These are phyloP conservation scores for Sakesphorus luctuosus DNA, from an alignment of 2,113 vertebrate species.

Conservation along the genomic window DNA sequence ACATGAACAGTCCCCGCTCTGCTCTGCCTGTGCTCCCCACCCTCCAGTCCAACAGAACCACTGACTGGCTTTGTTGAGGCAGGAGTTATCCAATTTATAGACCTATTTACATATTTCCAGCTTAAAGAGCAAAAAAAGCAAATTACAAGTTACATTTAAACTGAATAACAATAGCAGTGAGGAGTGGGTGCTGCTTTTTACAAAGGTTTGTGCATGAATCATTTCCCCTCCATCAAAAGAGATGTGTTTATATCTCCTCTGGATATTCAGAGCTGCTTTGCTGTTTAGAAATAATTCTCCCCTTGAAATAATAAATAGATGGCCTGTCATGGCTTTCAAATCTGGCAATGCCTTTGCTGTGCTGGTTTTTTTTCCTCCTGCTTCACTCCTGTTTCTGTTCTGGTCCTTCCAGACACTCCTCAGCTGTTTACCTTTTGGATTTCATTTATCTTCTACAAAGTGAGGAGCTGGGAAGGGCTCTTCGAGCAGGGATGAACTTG, in stretches of 20 bases:
- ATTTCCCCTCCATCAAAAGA: conserved; percentile 19
- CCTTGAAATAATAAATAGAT: background rate
- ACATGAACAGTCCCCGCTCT: background rate
- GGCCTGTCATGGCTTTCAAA: background rate
- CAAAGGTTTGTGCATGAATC: conserved; percentile 17
- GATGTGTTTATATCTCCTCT: background rate
- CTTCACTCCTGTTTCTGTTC: background rate
- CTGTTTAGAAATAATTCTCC: background rate
- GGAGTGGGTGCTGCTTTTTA: background rate
- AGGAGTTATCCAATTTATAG: background rate
- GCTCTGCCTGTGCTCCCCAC: background rate
- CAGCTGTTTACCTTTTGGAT: background rate
- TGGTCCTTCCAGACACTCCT: background rate
- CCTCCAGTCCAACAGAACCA: background rate
- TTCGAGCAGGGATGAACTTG: background rate
- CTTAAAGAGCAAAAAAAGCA: background rate
- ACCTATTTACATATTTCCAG: background rate
- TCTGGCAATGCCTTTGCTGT: background rate
- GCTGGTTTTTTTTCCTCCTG: background rate
- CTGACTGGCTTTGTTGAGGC: background rate
- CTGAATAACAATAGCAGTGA: conserved; percentile 7
- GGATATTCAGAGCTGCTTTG: background rate
- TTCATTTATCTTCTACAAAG: background rate
- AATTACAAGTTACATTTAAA: background rate
- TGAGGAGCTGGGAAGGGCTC: background rate